Evolutionary conservation across 2,888 invertebrate species (phyloP), one percentile per base, ranked within the genome.

Genomic region (Tortricodes alternella): DNA sequence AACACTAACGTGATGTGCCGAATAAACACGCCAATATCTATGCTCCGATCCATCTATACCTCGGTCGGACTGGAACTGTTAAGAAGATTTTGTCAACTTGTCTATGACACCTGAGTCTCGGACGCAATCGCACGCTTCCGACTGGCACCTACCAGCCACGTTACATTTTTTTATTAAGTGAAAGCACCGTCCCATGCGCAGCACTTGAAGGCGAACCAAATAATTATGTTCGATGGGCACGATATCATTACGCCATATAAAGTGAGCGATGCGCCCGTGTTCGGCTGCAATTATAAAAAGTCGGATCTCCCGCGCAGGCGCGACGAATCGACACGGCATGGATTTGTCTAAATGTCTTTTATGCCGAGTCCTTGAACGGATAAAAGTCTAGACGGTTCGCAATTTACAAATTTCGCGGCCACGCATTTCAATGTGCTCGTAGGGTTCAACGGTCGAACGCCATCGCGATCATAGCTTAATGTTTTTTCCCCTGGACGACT

Each of bases 361-460:
- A 74, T 67, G 55, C 62, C 23, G 61, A 75, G 76, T 77, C 81
- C 80, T 85, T 85, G 83, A 81, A 78, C 74, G 72, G 70, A 78
- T 78, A 81, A 76, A 78, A 81, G 83, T 84, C 86, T 87, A 86
- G 89, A 85, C 86, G 70, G 63, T 78, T 80, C 79, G 77, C 78
- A 77, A 84, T 86, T 87, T 85, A 78, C 81, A 80, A 79, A 86
- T 85, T 84, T 81, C 81, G 84, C 81, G 85, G 74, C 74, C 75
- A 79, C 80, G 88, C 83, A 88, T 88, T 80, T 77, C 76, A 88
- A 87, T 87, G 78, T 83, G 82, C 73, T 79, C 80, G 74, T 67
- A 66, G 73, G 74, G 89, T 88, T 89, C 89, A 86, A 79, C 80
- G 86, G 77, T 85, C 87, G 63, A 74, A 73, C 77, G 64, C 70